These are phyloP conservation scores for Drosophila ficusphila DNA, from an alignment of 1,140 invertebrate species.

Conservation along the genomic window DNA sequence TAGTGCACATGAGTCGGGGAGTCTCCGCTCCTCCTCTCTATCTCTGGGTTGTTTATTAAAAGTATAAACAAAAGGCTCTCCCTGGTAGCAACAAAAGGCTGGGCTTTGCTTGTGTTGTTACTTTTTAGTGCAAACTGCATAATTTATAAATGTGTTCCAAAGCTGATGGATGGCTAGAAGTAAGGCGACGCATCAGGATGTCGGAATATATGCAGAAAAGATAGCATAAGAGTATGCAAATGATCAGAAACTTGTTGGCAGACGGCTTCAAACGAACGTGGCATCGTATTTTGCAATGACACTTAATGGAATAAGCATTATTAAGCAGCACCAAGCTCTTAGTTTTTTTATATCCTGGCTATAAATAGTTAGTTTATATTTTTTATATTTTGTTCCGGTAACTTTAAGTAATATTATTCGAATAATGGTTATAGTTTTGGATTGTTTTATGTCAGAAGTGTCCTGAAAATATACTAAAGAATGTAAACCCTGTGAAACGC, in stretches of 20 bases:
- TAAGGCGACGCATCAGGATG: conserved; percentile 44
- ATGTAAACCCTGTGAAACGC: not conserved
- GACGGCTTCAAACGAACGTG: not conserved
- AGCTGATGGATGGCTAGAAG: conserved; percentile 53
- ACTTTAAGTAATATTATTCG: no score
- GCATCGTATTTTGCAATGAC: not conserved
- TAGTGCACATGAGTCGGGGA: conserved; percentile 39
- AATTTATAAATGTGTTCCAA: conserved; percentile 69
- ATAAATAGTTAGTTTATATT: no score
- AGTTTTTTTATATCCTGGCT: no score
- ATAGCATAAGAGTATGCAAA: conserved; percentile 23
- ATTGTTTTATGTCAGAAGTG: no score
- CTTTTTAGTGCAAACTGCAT: conserved; percentile 70
- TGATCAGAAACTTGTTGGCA: conserved; percentile 31
- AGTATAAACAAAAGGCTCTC: conserved; percentile 53
- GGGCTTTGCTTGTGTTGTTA: conserved; percentile 41
- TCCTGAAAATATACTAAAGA: no score
- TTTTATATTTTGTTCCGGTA: no score
- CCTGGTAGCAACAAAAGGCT: conserved; percentile 54
- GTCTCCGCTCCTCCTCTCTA: not conserved
- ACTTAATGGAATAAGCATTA: no score
- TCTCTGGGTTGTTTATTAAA: conserved; percentile 66
- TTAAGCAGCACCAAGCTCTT: no score
- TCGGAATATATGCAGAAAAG: not conserved
- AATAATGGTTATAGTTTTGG: no score